phyloP scores from a whole-genome alignment of 2,113 vertebrate genomes.

The Alosa alosa region DNA sequence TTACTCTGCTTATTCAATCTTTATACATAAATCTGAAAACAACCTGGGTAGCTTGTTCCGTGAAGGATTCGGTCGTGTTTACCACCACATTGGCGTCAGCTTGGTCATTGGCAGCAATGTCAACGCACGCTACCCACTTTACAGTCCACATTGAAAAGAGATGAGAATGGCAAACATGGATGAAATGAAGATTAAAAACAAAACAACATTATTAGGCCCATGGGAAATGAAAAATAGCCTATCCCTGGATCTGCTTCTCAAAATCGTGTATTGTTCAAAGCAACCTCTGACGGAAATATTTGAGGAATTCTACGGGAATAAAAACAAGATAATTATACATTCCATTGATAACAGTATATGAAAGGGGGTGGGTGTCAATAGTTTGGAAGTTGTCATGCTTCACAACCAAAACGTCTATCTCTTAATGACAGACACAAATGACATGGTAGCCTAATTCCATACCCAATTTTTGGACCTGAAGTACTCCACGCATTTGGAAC shows the following conservation, averaged over 20 bases:
- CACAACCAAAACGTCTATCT: neutral
- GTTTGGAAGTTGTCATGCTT: neutral
- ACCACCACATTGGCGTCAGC: constrained; percentile 78
- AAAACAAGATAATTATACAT: too few species aligned
- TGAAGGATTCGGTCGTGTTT: constrained; percentile 73
- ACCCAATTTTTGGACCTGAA: constrained; percentile 79
- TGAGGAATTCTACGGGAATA: too few species aligned
- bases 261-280: too few species aligned
- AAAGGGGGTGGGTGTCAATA: too few species aligned
- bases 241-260: neutral
- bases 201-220: neutral
- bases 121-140: constrained; percentile 84
- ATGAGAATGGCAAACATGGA: neutral
- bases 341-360: too few species aligned
- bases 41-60: constrained; percentile 82
- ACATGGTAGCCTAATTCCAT: constrained; percentile 28
- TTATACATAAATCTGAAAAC: neutral
- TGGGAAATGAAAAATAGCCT: neutral
- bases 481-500: constrained; percentile 74
- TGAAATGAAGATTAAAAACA: neutral
- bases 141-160: neutral
- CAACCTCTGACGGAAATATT: too few species aligned
- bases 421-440: neutral
- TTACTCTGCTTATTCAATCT: neutral
- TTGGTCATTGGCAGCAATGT: constrained; percentile 76